Evolutionary conservation across 2,113 vertebrate genomes (phyloP).

Genomic region (Cryptomyrus ogoouensis): DNA sequence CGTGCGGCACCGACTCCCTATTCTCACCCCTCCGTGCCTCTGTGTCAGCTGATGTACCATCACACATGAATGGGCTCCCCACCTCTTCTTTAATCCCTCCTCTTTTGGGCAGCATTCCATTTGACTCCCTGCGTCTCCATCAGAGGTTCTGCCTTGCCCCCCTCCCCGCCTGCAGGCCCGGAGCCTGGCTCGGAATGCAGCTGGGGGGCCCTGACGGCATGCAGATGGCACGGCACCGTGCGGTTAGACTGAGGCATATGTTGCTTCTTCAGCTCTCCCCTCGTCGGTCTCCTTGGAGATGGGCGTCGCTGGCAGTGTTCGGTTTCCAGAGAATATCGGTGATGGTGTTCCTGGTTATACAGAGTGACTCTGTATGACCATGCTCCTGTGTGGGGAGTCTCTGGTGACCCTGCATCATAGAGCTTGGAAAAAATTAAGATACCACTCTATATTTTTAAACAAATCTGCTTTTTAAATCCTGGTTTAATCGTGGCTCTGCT

Average conservation of each 20-base stretch:
- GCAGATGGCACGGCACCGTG: background rate
- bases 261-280: background rate
- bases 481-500: too few species aligned
- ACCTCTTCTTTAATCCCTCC: background rate
- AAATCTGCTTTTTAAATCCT: too few species aligned
- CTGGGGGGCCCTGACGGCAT: background rate
- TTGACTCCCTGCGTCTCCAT: background rate
- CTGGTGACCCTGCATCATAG: background rate
- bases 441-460: too few species aligned
- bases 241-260: background rate
- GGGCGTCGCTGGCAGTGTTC: background rate
- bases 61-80: background rate
- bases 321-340: background rate
- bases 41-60: background rate
- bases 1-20: background rate
- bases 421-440: too few species aligned
- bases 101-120: background rate
- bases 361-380: background rate
- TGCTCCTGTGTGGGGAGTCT: background rate
- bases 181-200: background rate
- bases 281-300: background rate
- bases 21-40: background rate
- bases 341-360: background rate
- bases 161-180: background rate
- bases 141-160: background rate